Evolutionary conservation across 1,140 invertebrate species (phyloP), one percentile per base, ranked within the genome.

Genomic region (Asobara japonica): DNA sequence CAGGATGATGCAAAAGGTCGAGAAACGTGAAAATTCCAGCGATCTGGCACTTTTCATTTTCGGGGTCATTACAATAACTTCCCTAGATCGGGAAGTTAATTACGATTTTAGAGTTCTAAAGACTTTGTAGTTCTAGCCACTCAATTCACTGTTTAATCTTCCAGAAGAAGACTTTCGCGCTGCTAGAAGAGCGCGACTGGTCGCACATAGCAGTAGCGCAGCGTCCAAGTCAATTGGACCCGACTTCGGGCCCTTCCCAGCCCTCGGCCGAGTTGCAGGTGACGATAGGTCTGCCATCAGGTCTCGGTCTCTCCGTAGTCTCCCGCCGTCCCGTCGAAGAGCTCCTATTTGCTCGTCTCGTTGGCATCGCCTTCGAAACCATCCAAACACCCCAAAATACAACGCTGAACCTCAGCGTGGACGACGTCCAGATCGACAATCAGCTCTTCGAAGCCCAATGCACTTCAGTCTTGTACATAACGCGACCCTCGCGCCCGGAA

Each of bases 381-480:
- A 82, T 90, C 16, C 87, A 90, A 41, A 91, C 89, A 27, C 86
- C 87, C 4, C 79, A 79, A 20, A 88, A 86, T 60, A 91, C 91
- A 75, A 91, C 89, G n/a, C 83, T 95, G 31, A 92, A 94, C 79
- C 87, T 94, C 13, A 92, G 90, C 76, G 91, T 98, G 2, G 88
- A 90, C 41, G 91, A 95, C 82, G 90, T 98, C 77, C 96, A 98
- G 67, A 92, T 95, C 77, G 91, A 98, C 84, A 98, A 98, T 90
- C 96, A 96, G 88, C 79, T 99, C 45, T 90, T 95, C 72, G 94
- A 96, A 78, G 92, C 96, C 0, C 91, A 93, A 68, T 94, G 93
- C 80, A 93, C 94, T 11, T 93, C 97, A 10, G 88, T 97, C 56
- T 85, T 98, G 45, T 95, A 94, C 83, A 92, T 95, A 10, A 89